A percentile compares a stretch with the other conserved stretches of the same genome.
These are phyloP conservation scores for Desmodus rotundus DNA, from an alignment of 2,113 vertebrate species.

Conservation along the genomic window DNA sequence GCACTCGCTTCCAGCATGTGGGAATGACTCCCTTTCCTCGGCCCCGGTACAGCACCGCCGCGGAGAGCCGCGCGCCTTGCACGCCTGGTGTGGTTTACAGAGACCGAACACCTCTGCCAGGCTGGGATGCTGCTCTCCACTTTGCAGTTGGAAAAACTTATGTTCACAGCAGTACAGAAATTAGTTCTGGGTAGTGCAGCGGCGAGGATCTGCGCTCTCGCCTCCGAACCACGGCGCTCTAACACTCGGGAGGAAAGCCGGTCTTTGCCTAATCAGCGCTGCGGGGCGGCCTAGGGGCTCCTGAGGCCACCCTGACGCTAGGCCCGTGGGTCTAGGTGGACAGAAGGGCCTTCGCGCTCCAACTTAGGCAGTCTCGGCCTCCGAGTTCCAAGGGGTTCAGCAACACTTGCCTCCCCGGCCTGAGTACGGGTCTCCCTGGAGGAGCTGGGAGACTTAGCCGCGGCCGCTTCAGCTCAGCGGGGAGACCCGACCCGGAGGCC, in stretches of 20 bases:
- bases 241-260: too few relatives aligned
- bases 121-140: neutral
- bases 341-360: neutral
- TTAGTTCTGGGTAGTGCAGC: neutral
- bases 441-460: neutral
- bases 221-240: neutral
- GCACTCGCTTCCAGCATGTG: neutral
- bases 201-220: fast-evolving
- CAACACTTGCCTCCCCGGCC: neutral
- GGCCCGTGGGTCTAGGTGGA: neutral
- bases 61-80: fast-evolving
- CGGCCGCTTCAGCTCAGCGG: fast-evolving
- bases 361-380: neutral
- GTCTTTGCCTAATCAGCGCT: neutral
- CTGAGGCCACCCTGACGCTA: neutral
- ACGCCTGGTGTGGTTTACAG: fast-evolving
- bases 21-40: neutral
- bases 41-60: fast-evolving
- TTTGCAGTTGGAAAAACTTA: neutral
- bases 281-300: neutral
- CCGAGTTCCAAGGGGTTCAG: neutral
- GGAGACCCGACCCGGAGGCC: neutral
- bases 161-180: neutral
- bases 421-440: neutral
- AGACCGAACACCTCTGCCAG: neutral